Conservation (phyloP, 2,888 invertebrate species). For the Mythimna pallens region DNA sequence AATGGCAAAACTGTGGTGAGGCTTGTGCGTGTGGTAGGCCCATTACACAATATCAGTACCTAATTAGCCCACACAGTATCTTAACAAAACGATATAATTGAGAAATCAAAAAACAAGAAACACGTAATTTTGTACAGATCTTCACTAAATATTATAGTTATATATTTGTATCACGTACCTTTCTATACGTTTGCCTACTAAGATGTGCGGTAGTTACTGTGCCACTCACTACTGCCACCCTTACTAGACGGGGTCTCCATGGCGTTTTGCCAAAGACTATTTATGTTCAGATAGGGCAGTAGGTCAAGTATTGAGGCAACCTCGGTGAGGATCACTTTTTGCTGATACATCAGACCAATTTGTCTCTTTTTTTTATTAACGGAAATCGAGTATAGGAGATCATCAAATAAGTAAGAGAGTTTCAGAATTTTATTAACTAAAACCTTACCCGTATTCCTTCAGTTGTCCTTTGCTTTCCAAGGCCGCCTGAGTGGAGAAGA, state of each 20-base stretch:
- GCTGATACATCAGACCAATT: too few relatives aligned
- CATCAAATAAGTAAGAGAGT: too few relatives aligned
- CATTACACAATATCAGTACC: background rate
- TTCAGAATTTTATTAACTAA: too few relatives aligned
- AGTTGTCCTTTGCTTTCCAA: too few relatives aligned
- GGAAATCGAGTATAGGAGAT: too few relatives aligned
- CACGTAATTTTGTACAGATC: constrained; percentile 7
- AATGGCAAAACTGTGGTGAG: too few relatives aligned
- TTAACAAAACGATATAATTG: background rate
- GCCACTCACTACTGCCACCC: constrained; percentile 39
- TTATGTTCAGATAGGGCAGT: constrained; percentile 19
- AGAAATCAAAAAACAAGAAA: background rate
- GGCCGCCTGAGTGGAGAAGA: too few relatives aligned
- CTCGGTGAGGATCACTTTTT: constrained; percentile 34
- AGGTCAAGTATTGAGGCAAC: background rate
- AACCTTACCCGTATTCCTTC: too few relatives aligned
- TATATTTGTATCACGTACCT: constrained; percentile 45
- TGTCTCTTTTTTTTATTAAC: too few relatives aligned
- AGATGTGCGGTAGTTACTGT: constrained; percentile 49
- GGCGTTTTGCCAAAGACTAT: constrained; percentile 52
- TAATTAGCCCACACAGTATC: background rate
- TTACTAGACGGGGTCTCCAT: constrained; percentile 43
- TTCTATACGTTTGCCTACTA: constrained; percentile 23
- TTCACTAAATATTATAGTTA: constrained; percentile 13
- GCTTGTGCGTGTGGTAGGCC: too few relatives aligned